Conservation (phyloP, 1,140 invertebrate genomes). For the Pogonomyrmex californicus region DNA sequence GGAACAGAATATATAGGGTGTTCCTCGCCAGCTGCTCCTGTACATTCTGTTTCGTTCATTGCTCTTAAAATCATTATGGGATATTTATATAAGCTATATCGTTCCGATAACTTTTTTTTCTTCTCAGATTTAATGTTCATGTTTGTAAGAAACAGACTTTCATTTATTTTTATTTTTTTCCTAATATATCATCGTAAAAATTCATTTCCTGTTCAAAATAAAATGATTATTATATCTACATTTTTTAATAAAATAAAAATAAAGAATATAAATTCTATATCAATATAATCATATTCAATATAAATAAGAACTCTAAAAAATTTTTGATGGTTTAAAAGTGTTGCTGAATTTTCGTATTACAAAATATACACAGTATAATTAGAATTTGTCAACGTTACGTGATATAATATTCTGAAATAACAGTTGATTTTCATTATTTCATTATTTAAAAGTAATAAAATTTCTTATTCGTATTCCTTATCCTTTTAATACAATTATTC, state of each 20-base stretch:
- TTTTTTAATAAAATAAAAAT: neutral
- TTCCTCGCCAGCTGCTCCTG: neutral
- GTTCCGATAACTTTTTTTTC: neutral
- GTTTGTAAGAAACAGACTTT: neutral
- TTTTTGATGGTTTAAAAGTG: neutral
- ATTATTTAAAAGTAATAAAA: neutral
- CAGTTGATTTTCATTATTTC: neutral
- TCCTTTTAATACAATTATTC: neutral
- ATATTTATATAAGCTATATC: too few relatives aligned
- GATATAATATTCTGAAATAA: neutral
- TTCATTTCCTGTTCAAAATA: neutral
- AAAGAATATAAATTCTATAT: neutral
- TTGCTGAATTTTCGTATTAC: neutral
- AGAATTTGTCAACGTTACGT: neutral
- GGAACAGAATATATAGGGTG: slow-evolving; percentile 30
- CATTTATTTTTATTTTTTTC: neutral
- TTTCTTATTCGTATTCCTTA: neutral
- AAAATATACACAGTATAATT: neutral
- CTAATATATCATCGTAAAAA: neutral
- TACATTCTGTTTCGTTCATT: too few relatives aligned
- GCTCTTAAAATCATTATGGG: neutral
- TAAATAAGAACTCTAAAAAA: neutral
- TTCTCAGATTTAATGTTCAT: neutral
- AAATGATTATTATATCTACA: neutral
- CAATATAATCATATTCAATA: too few relatives aligned